Evolutionary conservation across 2,113 vertebrate genomes (phyloP), one percentile per base, ranked within the genome.

Genomic region (Muntiacus muntjak): DNA sequence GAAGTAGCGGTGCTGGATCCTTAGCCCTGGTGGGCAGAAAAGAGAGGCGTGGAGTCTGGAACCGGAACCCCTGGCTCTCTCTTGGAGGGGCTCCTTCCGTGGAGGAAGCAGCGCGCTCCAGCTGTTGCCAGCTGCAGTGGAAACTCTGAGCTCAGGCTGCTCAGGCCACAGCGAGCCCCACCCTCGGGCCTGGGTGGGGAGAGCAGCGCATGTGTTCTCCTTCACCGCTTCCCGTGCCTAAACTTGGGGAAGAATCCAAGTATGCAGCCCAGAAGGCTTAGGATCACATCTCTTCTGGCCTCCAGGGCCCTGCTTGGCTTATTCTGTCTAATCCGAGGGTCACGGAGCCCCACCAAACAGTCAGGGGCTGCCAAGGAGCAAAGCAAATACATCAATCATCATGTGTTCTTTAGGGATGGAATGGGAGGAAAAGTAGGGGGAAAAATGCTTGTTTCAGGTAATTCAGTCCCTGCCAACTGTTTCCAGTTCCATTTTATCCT

Each of bases 121-220:
- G 89, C 96, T 96, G 95, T 94, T 94, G 90, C 87, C 97, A 98
- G 92, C 95, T 98, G 96, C 94, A 78, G 50, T 94, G 95, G 96
- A 98, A 97, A 94, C 62, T 97, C 90, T 98, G 96, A 97, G 95
- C 96, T 95, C 92, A n/a, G 86, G 74, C 97, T 78, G 87, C 90
- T 96, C 57, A 54, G 87, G 93, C 89, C 87, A 60, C 94, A 82
- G 94, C 92, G 84, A 14, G 90, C 98, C 98, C 97, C 96, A 92
- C 94, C 97, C 94, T 83, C 76, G 84, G 95, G 94, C 96, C 96
- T 92, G 54, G 81, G 23, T 19, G 50, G 94, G 95, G 98, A 96
- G 11, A 54, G 85, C 95, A 67, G 95, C 84, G 0, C 60, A 28
- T 43, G 43, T 89, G 97, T 95, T 90, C 89, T 94, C 93, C 2